Conservation (phyloP, 2,888 invertebrate genomes). For the Entomobrya proxima region DNA sequence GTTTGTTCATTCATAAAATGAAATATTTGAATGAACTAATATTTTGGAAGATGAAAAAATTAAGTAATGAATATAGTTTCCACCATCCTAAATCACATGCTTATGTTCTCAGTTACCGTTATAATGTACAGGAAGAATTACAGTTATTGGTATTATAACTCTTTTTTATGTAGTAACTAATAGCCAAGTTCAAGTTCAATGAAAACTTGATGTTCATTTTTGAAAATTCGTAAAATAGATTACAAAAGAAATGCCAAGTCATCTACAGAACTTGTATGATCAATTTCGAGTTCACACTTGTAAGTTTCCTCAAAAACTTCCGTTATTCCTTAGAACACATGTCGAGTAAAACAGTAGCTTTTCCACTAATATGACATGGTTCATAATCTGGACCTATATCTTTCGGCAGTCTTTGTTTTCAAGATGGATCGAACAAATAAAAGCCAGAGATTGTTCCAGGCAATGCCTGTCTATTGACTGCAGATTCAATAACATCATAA, state of each 20-base stretch:
- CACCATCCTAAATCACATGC: neutral
- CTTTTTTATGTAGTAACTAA: neutral
- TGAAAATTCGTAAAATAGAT: neutral
- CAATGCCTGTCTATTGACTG: conserved; percentile 6
- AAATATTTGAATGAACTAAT: neutral
- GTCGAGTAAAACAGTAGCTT: conserved; percentile 49
- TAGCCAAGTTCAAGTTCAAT: conserved; percentile 20
- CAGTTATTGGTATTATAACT: conserved; percentile 5
- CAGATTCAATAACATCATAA: too few relatives aligned
- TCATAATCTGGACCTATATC: neutral
- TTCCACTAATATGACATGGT: neutral
- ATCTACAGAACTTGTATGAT: conserved; percentile 6
- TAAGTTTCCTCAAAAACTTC: conserved; percentile 3
- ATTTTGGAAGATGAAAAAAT: neutral
- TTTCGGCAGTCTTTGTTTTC: conserved; percentile 29
- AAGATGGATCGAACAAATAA: neutral
- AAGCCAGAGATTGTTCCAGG: conserved; percentile 28
- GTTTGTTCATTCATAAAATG: too few relatives aligned
- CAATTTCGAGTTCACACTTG: conserved; percentile 29
- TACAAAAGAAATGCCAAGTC: conserved; percentile 30
- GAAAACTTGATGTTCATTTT: neutral
- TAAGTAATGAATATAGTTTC: neutral
- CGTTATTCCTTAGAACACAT: conserved; percentile 1
- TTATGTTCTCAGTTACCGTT: conserved; percentile 13
- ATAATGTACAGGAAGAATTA: neutral